Conservation (phyloP, 2,888 invertebrate species). For the Bugulina stolonifera region DNA sequence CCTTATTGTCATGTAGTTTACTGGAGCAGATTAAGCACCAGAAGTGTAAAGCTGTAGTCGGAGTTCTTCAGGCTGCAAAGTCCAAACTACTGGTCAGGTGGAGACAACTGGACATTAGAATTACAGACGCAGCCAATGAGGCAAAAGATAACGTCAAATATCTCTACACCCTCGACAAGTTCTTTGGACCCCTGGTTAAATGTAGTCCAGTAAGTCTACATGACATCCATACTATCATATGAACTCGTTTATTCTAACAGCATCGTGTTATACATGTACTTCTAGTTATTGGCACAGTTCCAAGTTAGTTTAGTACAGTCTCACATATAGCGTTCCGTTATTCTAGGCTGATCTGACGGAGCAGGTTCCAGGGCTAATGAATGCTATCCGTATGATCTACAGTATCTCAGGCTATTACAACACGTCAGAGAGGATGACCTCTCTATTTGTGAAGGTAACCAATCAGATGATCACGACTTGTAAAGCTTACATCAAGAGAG, state of each 20-base stretch:
- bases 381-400: slow-evolving; percentile 86
- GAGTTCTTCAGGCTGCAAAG: slow-evolving; percentile 50
- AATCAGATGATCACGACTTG: slow-evolving; percentile 98
- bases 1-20: slow-evolving; percentile 44
- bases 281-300: too few relatives aligned
- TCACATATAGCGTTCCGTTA: too few relatives aligned
- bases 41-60: slow-evolving; percentile 50
- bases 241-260: too few relatives aligned
- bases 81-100: slow-evolving; percentile 50
- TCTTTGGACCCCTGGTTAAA: slow-evolving; percentile 84
- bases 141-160: slow-evolving; percentile 93
- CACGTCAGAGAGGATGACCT: slow-evolving; percentile 90
- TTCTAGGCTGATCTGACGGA: slow-evolving; percentile 77
- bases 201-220: slow-evolving; percentile 79
- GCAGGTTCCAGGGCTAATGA: slow-evolving; percentile 78
- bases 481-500: slow-evolving; percentile 76
- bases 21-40: slow-evolving; percentile 53
- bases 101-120: slow-evolving; percentile 67
- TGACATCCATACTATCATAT: too few relatives aligned
- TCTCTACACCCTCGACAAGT: slow-evolving; percentile 85
- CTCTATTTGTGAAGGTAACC: slow-evolving; percentile 93
- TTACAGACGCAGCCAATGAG: slow-evolving; percentile 90
- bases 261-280: too few relatives aligned
- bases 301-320: too few relatives aligned
- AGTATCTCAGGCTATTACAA: slow-evolving; percentile 94